Base-by-base conservation (phyloP, 2,113 vertebrate genomes). In the Gymnocephalus cernua region DNA sequence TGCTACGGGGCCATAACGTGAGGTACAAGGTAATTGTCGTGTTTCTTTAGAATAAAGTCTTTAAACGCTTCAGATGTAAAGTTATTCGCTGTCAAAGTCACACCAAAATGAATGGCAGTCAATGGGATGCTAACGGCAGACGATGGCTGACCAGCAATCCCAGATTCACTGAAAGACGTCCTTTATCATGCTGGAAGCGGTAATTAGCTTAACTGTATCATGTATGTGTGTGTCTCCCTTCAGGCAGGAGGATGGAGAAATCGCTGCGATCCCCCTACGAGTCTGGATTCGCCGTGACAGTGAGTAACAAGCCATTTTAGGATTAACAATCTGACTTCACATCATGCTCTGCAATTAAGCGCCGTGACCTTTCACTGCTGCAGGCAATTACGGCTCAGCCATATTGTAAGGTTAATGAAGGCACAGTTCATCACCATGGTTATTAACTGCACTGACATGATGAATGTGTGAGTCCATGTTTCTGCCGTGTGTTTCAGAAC, bases 211-310 rank as follows among this genome's bases (percentile, higher is more conserved):
- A 44, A 83, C 82, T 44, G 76, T 69, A 9, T 82, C 56, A 14
- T 21, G 6, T 6, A 6, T 41, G 9, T 41, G 38, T 41, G 38
- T 57, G 47, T 86, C 45, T 77, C 75, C 72, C 86, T 62, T 9
- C 88, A 95, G 94, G 93, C 77, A 80, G 79, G 70, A 85, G 90
- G 72, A 2, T 48, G 0, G 83, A 90, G 16, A 66, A 72, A 0
- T 50, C 73, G 0, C 72, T 95, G 82, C 74, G 80, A 47, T 95
- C 95, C 0, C 95, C 95, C 32, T 95, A 95, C 48, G 93, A 94
- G 76, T 90, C 93, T 0, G 93, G 72, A 68, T 94, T 94, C 91
- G 89, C 93, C 79, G 91, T 95, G 94, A 86, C 88, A 38, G 95
- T 95, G 83, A 95, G 94, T 93, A 54, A 82, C 67, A 77, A 86